A percentile compares a stretch with the other conserved stretches of the same genome.
These are phyloP conservation scores for Zelostemma sp. DNA, from an alignment of 1,140 invertebrate genomes.

Conservation along the genomic window DNA sequence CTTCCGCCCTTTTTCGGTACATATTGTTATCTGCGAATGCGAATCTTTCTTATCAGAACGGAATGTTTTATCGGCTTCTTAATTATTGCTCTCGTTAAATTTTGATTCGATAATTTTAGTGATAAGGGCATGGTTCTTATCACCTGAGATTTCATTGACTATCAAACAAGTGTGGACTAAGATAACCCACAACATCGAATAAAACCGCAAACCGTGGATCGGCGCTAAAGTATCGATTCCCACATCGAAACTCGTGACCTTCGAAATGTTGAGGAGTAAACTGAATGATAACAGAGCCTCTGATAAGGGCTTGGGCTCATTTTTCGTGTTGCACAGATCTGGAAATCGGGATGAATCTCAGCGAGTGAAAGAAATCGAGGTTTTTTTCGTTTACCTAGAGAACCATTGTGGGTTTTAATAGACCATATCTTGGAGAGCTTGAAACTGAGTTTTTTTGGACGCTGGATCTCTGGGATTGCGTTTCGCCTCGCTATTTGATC, in stretches of 20 bases:
- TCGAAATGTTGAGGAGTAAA: conserved; percentile 53
- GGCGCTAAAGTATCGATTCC: conserved; percentile 61
- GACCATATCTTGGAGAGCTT: conserved; percentile 50
- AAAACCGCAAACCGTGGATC: conserved; percentile 64
- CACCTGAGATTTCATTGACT: conserved; percentile 61
- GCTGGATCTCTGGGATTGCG: conserved; percentile 25
- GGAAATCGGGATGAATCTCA: conserved; percentile 12
- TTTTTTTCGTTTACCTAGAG: conserved; percentile 47
- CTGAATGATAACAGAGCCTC: conserved; percentile 56
- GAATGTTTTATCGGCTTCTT: no score
- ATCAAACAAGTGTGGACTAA: conserved; percentile 63
- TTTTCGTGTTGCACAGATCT: conserved; percentile 48
- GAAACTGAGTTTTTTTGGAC: conserved; percentile 23
- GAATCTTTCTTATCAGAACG: no score
- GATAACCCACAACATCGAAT: conserved; percentile 66
- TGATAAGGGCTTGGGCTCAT: conserved; percentile 45
- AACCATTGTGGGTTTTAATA: conserved; percentile 49
- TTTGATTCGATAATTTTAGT: no score
- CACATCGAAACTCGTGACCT: conserved; percentile 52
- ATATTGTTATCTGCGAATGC: conserved; percentile 58
- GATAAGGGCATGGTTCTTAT: no score
- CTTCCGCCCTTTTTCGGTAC: conserved; percentile 55
- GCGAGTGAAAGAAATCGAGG: conserved; percentile 5
- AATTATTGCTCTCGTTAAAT: no score
- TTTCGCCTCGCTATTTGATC: conserved; percentile 4